phyloP scores from a whole-genome alignment of 2,888 invertebrate genomes.

The Protonemura montana region DNA sequence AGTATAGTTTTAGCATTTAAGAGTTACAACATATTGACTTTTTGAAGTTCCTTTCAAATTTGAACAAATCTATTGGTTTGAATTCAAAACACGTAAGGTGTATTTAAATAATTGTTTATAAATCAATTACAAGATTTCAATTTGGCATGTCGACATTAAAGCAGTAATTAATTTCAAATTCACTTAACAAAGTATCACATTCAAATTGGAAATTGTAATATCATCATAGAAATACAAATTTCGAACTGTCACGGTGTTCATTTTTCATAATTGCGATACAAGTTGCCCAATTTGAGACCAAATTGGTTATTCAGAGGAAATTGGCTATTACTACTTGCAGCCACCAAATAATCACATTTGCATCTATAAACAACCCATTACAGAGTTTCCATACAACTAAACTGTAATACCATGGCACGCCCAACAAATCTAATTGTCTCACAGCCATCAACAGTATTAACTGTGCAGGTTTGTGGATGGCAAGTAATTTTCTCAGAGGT shows the following conservation, averaged over 20 bases:
- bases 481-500: neutral
- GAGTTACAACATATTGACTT: too few relatives aligned
- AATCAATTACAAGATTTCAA: too few relatives aligned
- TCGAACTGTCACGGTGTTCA: neutral
- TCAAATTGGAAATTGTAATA: too few relatives aligned
- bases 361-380: neutral
- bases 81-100: too few relatives aligned
- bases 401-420: neutral
- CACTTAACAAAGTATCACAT: too few relatives aligned
- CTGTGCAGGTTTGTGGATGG: neutral
- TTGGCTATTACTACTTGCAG: slow-evolving; percentile 12
- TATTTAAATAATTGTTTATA: too few relatives aligned
- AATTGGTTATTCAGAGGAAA: neutral
- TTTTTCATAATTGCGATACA: neutral
- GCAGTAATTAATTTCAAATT: too few relatives aligned
- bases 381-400: neutral
- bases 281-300: slow-evolving; percentile 7
- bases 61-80: too few relatives aligned
- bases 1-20: too few relatives aligned
- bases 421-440: neutral
- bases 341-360: neutral
- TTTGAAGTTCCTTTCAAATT: too few relatives aligned
- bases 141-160: too few relatives aligned
- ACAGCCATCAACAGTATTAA: neutral
- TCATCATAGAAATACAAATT: too few relatives aligned